Percentiles rank a stretch among this genome's conserved stretches.
Conservation (phyloP, 1,140 invertebrate species). For the Acromyrmex echinatior region DNA sequence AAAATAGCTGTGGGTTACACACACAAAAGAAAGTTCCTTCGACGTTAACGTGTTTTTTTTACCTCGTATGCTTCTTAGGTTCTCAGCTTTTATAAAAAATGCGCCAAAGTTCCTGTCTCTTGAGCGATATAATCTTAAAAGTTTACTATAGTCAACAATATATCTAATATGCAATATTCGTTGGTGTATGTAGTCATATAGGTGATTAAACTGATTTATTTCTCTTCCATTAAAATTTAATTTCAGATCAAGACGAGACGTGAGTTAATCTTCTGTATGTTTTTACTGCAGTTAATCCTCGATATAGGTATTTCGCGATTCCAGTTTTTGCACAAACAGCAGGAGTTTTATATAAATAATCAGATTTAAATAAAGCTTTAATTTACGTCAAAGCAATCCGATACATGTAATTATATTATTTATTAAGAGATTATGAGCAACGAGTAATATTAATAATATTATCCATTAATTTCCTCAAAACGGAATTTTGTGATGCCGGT, state of each 20-base stretch:
- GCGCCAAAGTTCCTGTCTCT: not conserved
- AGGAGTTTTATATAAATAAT: not conserved
- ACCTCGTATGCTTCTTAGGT: not conserved
- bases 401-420: conserved; percentile 39
- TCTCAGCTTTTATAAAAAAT: not conserved
- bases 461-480: not conserved
- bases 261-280: conserved; percentile 18
- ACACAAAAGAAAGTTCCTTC: not conserved
- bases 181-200: not conserved
- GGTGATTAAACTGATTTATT: conserved; percentile 26
- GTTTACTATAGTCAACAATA: not conserved
- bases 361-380: conserved; percentile 34
- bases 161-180: conserved; percentile 15
- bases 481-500: not conserved
- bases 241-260: not conserved
- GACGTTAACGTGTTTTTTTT: conserved; percentile 18
- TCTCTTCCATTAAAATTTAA: conserved; percentile 34
- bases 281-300: conserved; percentile 28
- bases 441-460: not conserved
- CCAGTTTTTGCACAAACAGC: conserved; percentile 3
- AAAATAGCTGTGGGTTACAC: conserved; percentile 5
- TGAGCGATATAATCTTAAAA: conserved; percentile 1
- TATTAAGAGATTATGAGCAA: conserved; percentile 19
- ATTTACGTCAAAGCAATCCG: conserved; percentile 24
- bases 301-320: not conserved